phyloP scores from a whole-genome alignment of 2,797 vertebrate genomes.

The Fistularia commersonii region DNA sequence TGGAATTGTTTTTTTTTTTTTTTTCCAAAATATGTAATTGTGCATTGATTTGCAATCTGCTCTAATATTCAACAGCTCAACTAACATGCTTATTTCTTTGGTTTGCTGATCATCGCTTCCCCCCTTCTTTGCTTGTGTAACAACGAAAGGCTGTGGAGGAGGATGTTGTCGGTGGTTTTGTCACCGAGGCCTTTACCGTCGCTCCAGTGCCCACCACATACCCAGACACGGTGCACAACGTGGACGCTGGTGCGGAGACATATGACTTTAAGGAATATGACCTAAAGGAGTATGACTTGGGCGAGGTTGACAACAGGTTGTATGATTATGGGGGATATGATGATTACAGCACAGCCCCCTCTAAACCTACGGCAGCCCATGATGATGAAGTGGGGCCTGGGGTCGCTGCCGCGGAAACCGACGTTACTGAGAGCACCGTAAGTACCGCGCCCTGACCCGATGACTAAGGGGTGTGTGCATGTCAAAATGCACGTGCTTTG shows the following conservation, averaged over 20 bases:
- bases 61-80: slow-evolving; percentile 77
- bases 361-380: slow-evolving; percentile 74
- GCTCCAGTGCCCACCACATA: slow-evolving; percentile 77
- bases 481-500: slow-evolving; percentile 14
- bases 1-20: slow-evolving; percentile 15
- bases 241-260: slow-evolving; percentile 52
- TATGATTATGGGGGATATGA: slow-evolving; percentile 93
- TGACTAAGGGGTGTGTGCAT: slow-evolving; percentile 51
- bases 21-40: slow-evolving; percentile 31
- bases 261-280: slow-evolving; percentile 82
- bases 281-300: slow-evolving; percentile 77
- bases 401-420: slow-evolving; percentile 88
- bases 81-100: slow-evolving; percentile 85
- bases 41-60: slow-evolving; percentile 51
- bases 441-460: slow-evolving; percentile 70
- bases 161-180: slow-evolving; percentile 82
- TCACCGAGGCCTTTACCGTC: slow-evolving; percentile 81
- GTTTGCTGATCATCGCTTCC: slow-evolving; percentile 44
- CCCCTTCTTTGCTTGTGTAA: slow-evolving; percentile 73
- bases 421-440: slow-evolving; percentile 88
- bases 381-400: slow-evolving; percentile 92
- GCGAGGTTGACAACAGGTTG: slow-evolving; percentile 75
- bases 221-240: slow-evolving; percentile 64
- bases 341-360: slow-evolving; percentile 87
- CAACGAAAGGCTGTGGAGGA: slow-evolving; percentile 87